A percentile compares a stretch with the other conserved stretches of the same genome.
Conservation (phyloP, 2,888 invertebrate genomes). For the Cantharis rufa region DNA sequence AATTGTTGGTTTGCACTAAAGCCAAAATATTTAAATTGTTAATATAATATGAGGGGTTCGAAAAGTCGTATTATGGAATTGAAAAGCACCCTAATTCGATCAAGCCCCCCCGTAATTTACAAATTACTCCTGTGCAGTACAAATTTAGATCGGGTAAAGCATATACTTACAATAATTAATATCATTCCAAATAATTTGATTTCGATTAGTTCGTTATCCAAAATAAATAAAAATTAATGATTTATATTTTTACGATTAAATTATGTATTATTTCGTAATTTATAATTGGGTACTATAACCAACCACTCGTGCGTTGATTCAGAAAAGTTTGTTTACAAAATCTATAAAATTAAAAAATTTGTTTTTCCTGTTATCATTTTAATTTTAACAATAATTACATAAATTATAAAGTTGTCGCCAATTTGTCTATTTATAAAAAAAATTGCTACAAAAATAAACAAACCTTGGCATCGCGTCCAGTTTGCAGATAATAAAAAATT, state of each 20-base stretch:
- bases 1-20: not conserved
- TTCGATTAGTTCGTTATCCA: not conserved
- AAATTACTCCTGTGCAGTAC: not conserved
- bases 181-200: not conserved
- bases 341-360: not conserved
- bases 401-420: not conserved
- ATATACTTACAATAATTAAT: not conserved
- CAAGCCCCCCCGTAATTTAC: not conserved
- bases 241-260: not conserved
- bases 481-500: constrained; percentile 66
- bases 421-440: not conserved
- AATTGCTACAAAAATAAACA: constrained; percentile 33
- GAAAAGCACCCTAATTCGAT: not conserved
- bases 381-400: not conserved
- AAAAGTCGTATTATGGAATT: not conserved
- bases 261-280: not conserved
- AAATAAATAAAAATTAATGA: not conserved
- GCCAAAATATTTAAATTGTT: not conserved
- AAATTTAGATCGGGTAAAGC: not conserved
- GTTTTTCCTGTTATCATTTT: not conserved
- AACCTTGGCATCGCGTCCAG: constrained; percentile 62
- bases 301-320: not conserved
- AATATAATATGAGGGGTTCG: not conserved
- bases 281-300: not conserved
- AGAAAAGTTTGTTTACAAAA: not conserved